phyloP scores from a whole-genome alignment of 1,140 invertebrate species.

The Drosophila tristis region DNA sequence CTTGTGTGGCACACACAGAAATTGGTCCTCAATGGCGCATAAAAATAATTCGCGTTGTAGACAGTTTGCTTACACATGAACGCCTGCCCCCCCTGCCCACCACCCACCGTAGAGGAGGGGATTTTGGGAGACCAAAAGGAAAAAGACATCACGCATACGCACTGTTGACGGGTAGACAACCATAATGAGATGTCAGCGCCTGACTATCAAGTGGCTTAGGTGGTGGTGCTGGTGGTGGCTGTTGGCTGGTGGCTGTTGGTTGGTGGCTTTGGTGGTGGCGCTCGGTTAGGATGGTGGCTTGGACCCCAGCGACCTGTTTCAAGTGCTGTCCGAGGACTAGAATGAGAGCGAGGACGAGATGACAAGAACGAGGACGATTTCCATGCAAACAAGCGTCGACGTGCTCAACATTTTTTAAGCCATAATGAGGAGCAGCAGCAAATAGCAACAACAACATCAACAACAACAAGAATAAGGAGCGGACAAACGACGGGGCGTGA shows the following conservation, averaged over 20 bases:
- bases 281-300: constrained; percentile 38
- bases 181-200: constrained; percentile 80
- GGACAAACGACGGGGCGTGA: constrained; percentile 60
- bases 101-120: background rate
- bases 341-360: constrained; percentile 21
- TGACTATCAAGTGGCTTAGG: constrained; percentile 77
- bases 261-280: constrained; percentile 11
- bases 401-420: constrained; percentile 82
- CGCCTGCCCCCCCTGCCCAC: background rate
- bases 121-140: background rate
- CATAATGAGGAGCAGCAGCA: constrained; percentile 71
- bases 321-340: constrained; percentile 55
- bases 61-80: constrained; percentile 69
- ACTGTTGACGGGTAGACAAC: constrained; percentile 66
- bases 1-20: constrained; percentile 29
- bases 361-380: constrained; percentile 36
- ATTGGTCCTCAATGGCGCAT: constrained; percentile 74
- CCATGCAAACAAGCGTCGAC: constrained; percentile 71
- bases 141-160: constrained; percentile 74
- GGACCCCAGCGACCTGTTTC: constrained; percentile 73
- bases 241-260: constrained; percentile 7
- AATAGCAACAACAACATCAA: constrained; percentile 8
- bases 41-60: constrained; percentile 79
- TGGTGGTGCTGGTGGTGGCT: constrained; percentile 18
- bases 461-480: constrained; percentile 19